Evolutionary conservation across 2,113 vertebrate species (phyloP).

Genomic region (Platysteira castanea): DNA sequence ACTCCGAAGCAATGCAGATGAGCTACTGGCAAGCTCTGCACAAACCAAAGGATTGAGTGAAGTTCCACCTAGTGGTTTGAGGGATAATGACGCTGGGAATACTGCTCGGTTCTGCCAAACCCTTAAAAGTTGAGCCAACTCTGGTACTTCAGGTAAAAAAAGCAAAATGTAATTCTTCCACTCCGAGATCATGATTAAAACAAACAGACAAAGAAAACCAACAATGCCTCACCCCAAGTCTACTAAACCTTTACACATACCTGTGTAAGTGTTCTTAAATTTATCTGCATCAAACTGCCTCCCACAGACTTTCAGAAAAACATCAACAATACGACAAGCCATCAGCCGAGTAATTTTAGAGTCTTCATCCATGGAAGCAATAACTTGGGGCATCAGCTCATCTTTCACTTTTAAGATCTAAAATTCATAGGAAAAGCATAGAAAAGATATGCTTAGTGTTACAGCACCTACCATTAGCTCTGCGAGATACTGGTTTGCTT

Average conservation of each 20-base stretch:
- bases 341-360: conserved; percentile 80
- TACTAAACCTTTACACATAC: conserved; percentile 57
- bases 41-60: not conserved
- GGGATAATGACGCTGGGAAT: not conserved
- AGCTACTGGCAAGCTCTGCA: not conserved
- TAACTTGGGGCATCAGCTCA: conserved; percentile 70
- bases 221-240: not conserved
- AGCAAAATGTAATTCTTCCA: not conserved
- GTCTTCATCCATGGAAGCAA: conserved; percentile 86
- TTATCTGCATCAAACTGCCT: conserved; percentile 69
- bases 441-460: not conserved
- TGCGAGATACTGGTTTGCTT: not conserved
- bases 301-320: conserved; percentile 69
- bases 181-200: not conserved
- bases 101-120: not conserved
- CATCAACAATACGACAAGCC: conserved; percentile 79
- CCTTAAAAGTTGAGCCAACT: not conserved
- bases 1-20: not conserved
- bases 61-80: conserved; percentile 48
- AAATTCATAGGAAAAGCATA: not conserved
- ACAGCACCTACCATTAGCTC: not conserved
- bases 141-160: not conserved
- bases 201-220: not conserved
- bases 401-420: conserved; percentile 78
- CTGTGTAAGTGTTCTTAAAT: conserved; percentile 84